These are phyloP conservation scores for Calameuta idolon DNA, from an alignment of 2,888 invertebrate genomes.

Conservation along the genomic window DNA sequence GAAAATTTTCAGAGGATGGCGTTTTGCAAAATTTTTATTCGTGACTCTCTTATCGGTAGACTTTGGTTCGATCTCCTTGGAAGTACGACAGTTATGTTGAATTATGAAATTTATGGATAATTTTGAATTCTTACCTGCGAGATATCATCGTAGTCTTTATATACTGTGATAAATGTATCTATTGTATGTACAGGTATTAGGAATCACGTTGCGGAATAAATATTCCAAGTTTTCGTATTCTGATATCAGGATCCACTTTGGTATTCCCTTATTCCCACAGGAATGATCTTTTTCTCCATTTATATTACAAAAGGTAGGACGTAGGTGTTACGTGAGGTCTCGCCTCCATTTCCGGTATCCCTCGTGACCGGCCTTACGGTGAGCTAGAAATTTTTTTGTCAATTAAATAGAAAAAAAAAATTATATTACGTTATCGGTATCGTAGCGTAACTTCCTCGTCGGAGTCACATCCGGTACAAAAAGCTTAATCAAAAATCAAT, in stretches of 20 bases:
- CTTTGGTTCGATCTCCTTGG: background rate
- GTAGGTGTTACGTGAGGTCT: background rate
- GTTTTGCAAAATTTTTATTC: background rate
- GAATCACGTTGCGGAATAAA: background rate
- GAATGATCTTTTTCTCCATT: background rate
- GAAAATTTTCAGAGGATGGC: background rate
- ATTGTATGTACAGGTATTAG: background rate
- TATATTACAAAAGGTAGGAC: background rate
- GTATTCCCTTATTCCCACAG: background rate
- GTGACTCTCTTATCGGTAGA: background rate
- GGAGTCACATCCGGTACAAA: background rate
- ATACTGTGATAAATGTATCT: background rate
- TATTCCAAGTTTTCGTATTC: background rate
- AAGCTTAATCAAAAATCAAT: conserved; percentile 20
- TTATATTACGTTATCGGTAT: no score
- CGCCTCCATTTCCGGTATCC: background rate
- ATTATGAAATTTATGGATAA: background rate
- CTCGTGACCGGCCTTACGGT: background rate
- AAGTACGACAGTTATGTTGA: background rate
- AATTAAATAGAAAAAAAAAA: background rate
- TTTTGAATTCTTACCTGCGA: background rate
- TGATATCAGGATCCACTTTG: background rate
- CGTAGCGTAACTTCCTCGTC: background rate
- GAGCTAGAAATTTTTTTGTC: background rate
- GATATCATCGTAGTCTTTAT: background rate